Evolutionary conservation across 2,888 invertebrate species (phyloP).

Genomic region (Clanis bilineata): DNA sequence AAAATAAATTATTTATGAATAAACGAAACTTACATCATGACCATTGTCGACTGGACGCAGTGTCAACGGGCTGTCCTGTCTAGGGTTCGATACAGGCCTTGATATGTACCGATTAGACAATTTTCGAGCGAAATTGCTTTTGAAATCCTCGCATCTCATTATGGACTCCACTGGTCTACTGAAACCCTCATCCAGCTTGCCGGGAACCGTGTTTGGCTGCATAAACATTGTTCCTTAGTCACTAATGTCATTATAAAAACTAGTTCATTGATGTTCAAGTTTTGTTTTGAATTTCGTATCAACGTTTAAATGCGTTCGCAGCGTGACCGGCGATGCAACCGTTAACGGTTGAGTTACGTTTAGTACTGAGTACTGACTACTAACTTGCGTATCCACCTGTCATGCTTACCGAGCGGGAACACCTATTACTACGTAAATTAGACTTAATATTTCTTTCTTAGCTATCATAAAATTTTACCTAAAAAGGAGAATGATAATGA

Average conservation of each 20-base stretch:
- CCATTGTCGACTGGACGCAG: conserved; percentile 38
- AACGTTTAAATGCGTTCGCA: conserved; percentile 35
- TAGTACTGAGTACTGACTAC: conserved; percentile 29
- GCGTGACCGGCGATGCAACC: conserved; percentile 34
- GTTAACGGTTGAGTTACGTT: conserved; percentile 31
- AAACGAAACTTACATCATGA: conserved; percentile 17
- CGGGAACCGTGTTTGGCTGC: conserved; percentile 43
- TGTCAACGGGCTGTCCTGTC: conserved; percentile 52
- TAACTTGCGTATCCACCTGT: conserved; percentile 26
- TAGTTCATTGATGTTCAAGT: conserved; percentile 42
- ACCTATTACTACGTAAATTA: neutral
- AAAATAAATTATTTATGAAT: neutral
- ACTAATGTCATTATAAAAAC: conserved; percentile 42
- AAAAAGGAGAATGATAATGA: neutral
- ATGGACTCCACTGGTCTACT: conserved; percentile 72
- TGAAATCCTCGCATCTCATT: conserved; percentile 76
- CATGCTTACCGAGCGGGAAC: conserved; percentile 1
- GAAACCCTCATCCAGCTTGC: conserved; percentile 57
- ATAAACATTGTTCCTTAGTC: conserved; percentile 54
- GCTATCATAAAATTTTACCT: no score
- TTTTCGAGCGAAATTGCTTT: conserved; percentile 74
- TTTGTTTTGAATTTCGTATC: conserved; percentile 36
- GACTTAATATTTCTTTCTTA: no score
- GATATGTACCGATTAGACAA: conserved; percentile 71
- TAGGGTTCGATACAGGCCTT: conserved; percentile 48